A percentile compares a stretch with the other conserved stretches of the same genome.
Conservation (phyloP, 2,797 vertebrate species). For the Eupleurogrammus muticus region DNA sequence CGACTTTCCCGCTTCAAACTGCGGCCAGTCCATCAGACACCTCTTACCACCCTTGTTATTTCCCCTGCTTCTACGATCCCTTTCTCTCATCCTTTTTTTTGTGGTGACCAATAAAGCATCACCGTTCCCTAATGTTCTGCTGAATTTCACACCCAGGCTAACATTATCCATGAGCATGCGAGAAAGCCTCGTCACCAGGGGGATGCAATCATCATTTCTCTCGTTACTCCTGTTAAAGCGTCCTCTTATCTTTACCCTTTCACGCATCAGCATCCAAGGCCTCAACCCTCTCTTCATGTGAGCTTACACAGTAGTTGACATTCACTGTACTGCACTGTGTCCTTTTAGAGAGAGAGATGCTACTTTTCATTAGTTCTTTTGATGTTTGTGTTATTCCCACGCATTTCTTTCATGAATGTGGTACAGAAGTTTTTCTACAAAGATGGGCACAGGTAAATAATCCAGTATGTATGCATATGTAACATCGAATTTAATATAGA, state of each 20-base stretch:
- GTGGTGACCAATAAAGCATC: constrained; percentile 64
- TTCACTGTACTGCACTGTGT: constrained; percentile 48
- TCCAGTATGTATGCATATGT: neutral
- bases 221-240: constrained; percentile 55
- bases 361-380: constrained; percentile 41
- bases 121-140: constrained; percentile 66
- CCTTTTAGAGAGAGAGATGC: constrained; percentile 39
- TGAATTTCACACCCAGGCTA: constrained; percentile 74
- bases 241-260: constrained; percentile 69
- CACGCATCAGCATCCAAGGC: constrained; percentile 61
- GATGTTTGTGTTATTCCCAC: constrained; percentile 4
- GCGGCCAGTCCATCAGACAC: constrained; percentile 33
- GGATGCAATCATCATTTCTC: constrained; percentile 51
- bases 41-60: constrained; percentile 5
- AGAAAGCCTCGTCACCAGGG: constrained; percentile 52
- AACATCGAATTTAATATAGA: neutral
- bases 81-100: constrained; percentile 38
- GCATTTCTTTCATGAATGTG: neutral
- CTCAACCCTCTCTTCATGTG: constrained; percentile 34
- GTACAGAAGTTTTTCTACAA: neutral
- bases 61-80: constrained; percentile 31
- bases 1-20: constrained; percentile 66
- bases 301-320: constrained; percentile 63
- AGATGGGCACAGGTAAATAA: neutral
- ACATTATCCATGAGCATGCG: constrained; percentile 52